Percentiles rank a stretch among this genome's conserved stretches.
phyloP scores from a whole-genome alignment of 2,888 invertebrate species.

The Eurytoma californica region DNA sequence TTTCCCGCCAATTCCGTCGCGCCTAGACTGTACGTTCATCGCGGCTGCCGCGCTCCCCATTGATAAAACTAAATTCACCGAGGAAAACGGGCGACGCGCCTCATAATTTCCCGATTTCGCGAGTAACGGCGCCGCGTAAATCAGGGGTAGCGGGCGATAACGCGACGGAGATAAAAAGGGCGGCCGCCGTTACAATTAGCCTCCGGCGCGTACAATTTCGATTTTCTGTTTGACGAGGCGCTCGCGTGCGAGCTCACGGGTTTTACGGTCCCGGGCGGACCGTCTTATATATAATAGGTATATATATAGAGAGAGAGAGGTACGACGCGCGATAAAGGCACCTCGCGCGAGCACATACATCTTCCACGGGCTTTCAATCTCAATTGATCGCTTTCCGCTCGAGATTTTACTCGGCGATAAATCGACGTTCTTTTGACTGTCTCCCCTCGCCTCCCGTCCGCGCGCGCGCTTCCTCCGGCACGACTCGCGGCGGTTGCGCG shows the following conservation, averaged over 20 bases:
- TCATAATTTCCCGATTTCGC: too few species aligned
- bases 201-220: background rate
- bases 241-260: background rate
- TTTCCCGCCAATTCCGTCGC: background rate
- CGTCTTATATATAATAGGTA: background rate
- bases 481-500: background rate
- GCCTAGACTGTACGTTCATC: too few species aligned
- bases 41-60: too few species aligned
- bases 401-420: constrained; percentile 49
- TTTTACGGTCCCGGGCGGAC: background rate
- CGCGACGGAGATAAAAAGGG: too few species aligned
- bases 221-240: background rate
- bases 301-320: too few species aligned
- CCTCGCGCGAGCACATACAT: constrained; percentile 13
- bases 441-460: background rate
- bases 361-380: constrained; percentile 47
- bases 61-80: too few species aligned
- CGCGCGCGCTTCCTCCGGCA: background rate
- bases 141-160: background rate
- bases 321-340: constrained; percentile 17
- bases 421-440: constrained; percentile 33
- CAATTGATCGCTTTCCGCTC: constrained; percentile 49
- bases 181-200: constrained; percentile 22
- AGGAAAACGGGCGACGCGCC: background rate
- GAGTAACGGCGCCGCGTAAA: background rate